phyloP scores from a whole-genome alignment of 2,797 vertebrate species.

The Rhabdophis nuchalis region DNA sequence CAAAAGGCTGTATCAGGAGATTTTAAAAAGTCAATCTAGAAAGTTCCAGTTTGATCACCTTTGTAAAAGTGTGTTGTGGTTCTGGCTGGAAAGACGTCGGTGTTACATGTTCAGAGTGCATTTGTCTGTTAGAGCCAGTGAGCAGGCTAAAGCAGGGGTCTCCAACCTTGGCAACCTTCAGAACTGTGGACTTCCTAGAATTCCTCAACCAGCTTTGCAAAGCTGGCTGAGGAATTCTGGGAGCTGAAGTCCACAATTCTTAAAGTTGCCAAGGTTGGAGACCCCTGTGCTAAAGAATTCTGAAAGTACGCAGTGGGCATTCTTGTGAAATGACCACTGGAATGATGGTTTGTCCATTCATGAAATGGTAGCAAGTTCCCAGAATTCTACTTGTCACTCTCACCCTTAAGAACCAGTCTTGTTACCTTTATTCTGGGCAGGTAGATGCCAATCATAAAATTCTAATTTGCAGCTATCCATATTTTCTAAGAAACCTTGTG shows the following conservation, averaged over 20 bases:
- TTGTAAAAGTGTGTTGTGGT: neutral
- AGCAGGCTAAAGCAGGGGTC: neutral
- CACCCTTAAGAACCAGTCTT: neutral
- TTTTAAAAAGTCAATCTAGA: neutral
- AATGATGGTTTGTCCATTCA: neutral
- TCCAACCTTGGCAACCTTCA: no score
- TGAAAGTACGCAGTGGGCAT: neutral
- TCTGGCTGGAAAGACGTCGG: no score
- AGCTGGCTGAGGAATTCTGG: no score
- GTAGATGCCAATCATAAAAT: neutral
- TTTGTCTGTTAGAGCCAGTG: neutral
- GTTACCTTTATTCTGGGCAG: neutral
- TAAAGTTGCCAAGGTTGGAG: no score
- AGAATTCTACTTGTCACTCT: neutral
- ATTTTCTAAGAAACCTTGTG: neutral
- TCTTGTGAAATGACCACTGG: neutral
- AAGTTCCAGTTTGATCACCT: neutral
- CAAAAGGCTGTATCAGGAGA: neutral
- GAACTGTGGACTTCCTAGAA: no score
- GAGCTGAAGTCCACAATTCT: no score
- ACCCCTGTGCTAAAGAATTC: neutral
- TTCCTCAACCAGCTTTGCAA: no score
- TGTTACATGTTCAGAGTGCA: neutral
- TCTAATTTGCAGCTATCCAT: neutral
- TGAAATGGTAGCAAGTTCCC: neutral